Base-by-base conservation (phyloP, 2,888 invertebrate species). In the Tanaodytes sp. region DNA sequence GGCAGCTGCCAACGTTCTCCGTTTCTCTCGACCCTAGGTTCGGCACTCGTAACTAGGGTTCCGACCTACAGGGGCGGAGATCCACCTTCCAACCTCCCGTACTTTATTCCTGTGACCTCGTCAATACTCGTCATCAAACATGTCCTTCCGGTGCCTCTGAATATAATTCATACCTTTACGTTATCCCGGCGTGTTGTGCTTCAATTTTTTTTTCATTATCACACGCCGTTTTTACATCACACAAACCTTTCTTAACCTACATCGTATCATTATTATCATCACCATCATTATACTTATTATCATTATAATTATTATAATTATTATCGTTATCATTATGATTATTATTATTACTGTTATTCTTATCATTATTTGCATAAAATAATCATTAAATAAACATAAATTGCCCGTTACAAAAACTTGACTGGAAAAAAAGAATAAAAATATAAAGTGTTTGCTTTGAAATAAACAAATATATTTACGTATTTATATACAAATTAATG, bases 21-120 rank as follows among this genome's bases (percentile, higher is more conserved):
- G 66, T 58, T 61, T 65, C 73, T 80, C 84, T 84, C 84, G 83
- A 80, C 81, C 83, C 84, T 84, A 84, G 84, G 84, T 77, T 84
- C 84, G 84, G 84, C 81, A 84, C 84, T 84, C 84, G 84, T 84
- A 84, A 84, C 84, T 84, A 84, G 84, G 84, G 82, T 83, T 83
- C 84, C 83, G 78, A 81, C 81, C 82, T 78, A 78, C 83, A 77
- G 82, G 83, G 79, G 82, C 83, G 78, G 77, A 80, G 78, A 74
- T 76, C 80, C 80, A 82, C 80, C 82, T 77, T 77, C 79, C 81
- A 79, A 82, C 72, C 80, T 78, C 68, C 83, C 82, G 84, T 84
- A 82, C 80, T 79, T 77, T 73, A 55, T 66, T 65, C 66, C 66
- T 58, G 58, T 58, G 62, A 71, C 66, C 62, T 66, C 51, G 65